These are phyloP conservation scores for Buceros bicornis DNA, from an alignment of 2,797 vertebrate species.

Conservation along the genomic window DNA sequence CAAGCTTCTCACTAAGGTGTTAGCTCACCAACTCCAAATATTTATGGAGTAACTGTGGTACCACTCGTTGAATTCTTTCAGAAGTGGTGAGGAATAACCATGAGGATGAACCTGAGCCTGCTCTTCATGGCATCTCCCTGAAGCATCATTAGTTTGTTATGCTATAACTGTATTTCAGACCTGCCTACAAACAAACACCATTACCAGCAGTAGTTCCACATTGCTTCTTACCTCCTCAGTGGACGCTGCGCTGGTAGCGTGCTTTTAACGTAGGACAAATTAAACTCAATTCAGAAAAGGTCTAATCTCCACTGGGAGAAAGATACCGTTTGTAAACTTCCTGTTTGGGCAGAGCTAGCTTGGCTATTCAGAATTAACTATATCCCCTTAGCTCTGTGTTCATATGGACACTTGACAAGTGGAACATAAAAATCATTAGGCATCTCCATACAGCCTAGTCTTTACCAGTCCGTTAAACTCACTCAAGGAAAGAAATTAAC, in stretches of 20 bases:
- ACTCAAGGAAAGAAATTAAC: not conserved
- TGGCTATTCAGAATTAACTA: not conserved
- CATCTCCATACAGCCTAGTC: not conserved
- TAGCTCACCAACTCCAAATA: not conserved
- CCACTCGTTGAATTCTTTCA: not conserved
- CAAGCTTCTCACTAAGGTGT: not conserved
- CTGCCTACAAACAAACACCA: not conserved
- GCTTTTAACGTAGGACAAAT: not conserved
- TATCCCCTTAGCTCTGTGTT: not conserved
- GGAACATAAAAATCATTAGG: not conserved
- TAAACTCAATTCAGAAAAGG: not conserved
- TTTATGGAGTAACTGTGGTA: not conserved
- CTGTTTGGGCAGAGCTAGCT: not conserved
- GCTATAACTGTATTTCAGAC: not conserved
- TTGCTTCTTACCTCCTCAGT: not conserved
- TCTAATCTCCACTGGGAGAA: not conserved
- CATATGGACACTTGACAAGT: not conserved
- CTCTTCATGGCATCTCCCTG: not conserved
- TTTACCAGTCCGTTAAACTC: not conserved
- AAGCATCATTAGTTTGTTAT: not conserved
- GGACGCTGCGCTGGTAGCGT: not conserved
- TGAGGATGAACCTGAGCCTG: not conserved
- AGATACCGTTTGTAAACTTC: rapidly evolving
- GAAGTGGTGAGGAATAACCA: not conserved
- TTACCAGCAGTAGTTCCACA: not conserved